Percentiles rank a stretch among this genome's conserved stretches.
These are phyloP conservation scores for Atethmia centrago DNA, from an alignment of 2,888 invertebrate species.

Conservation along the genomic window DNA sequence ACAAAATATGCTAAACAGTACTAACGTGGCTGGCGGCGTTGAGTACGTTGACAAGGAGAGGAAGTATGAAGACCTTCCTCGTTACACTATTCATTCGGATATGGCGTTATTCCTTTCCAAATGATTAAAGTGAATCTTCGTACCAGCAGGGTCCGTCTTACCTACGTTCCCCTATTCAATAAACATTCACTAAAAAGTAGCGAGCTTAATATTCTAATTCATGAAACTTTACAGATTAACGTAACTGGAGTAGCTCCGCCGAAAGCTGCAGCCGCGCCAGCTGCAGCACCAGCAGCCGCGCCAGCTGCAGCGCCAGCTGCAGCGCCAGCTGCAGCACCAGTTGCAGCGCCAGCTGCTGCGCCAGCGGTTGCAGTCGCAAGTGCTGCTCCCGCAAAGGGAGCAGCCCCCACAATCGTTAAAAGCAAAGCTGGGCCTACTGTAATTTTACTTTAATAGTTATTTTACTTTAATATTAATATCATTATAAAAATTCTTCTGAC, in stretches of 20 bases:
- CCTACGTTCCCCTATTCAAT: neutral
- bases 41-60: neutral
- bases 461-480: too few species aligned
- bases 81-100: neutral
- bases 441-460: constrained; percentile 17
- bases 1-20: neutral
- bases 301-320: constrained; percentile 84
- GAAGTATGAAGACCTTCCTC: neutral
- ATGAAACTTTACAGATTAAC: constrained; percentile 74
- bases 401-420: constrained; percentile 37
- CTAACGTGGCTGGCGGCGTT: neutral
- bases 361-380: neutral
- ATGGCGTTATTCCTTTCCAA: too few species aligned
- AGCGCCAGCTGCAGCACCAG: neutral
- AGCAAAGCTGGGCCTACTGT: constrained; percentile 54
- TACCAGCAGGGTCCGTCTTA: neutral
- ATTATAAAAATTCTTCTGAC: neutral
- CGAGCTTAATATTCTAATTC: neutral
- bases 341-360: constrained; percentile 78
- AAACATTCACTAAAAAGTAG: neutral
- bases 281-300: constrained; percentile 88
- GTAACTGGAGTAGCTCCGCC: constrained; percentile 83
- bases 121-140: neutral
- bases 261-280: constrained; percentile 81
- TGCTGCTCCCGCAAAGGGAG: constrained; percentile 17